Base-by-base conservation (phyloP, 2,797 vertebrate genomes). In the Eospalax fontanierii region DNA sequence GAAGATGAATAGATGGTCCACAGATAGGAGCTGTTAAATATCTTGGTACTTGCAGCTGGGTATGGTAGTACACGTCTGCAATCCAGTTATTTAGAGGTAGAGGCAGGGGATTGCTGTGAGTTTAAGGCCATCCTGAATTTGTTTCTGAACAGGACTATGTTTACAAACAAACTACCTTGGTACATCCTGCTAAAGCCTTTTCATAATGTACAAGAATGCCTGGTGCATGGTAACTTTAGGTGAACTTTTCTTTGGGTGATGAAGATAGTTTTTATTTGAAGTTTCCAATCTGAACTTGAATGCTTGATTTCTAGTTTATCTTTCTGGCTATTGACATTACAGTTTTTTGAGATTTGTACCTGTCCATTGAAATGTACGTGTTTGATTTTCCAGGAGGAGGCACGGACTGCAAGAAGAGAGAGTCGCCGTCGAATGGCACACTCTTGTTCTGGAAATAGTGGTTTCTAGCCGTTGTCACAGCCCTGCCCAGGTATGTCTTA, bases 201-300 rank as follows among this genome's bases (percentile, higher is more conserved):
- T 26, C 33, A 4, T 65, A 33, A 87, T 22, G 15, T 85, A 10
- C 3, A 54, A n/a, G 65, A 73, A 59, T 59, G 4, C 10, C 6
- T 21, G 12, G 33, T 15, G 24, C 4, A 21, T 21, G 50, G 33
- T 9, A 54, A 22, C 7, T 76, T n/a, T 57, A 30, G 38, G 35
- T 28, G 68, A n/a, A 50, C 8, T 50, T 87, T 89, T 87, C 61
- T 50, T 14, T 90, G 63, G 71, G 57, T 78, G 57, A 30, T 81
- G 74, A 80, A 18, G 14, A 43, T 79, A 85, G 63, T 61, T 94
- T 91, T 79, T 24, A 24, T 92, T 86, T 92, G 75, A 63, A 87
- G n/a, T 71, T 21, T 1, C 70, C 38, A 46, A 28, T 79, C n/a
- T 68, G 57, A 28, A 30, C 50, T 74, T 81, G 86, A 61, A 46